Evolutionary conservation across 2,113 vertebrate genomes (phyloP), one percentile per base, ranked within the genome.

Genomic region (Uropsilus gracilis): DNA sequence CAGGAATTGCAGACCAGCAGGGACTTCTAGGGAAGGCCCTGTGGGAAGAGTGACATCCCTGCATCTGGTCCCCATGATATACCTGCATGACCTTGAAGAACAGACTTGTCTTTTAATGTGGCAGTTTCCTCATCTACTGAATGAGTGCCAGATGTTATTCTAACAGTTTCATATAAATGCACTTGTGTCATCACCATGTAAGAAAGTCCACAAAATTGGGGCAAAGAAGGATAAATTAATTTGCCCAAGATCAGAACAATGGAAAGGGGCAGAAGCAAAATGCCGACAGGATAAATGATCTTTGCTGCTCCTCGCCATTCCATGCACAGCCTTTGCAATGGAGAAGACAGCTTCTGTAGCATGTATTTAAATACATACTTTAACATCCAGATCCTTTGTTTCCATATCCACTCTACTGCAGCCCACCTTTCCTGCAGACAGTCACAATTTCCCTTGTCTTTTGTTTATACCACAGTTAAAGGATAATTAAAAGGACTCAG

Each of bases 401-500:
- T 46, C 22, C 69, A 28, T 71, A 46, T 28, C 37, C 34, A 90
- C 39, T 48, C 72, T 50, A 78, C 32, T 46, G 34, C 11, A 77
- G 83, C 7, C 48, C 46, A 39, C 22, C 32, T 34, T 77, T 78
- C 53, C 61, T 53, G 20, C 14, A 85, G 75, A 85, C 93, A 92
- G 82, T 64, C 30, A 77, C 17, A 30, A 39, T 39, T 91, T 90
- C 80, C 24, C 12, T 30, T 71, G 57, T 42, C 20, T 11, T 97
- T 68, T 94, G 71, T 87, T 78, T 55, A 81, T 17, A 50, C 59
- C 26, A 24, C 26, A 68, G 90, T 81, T 66, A 91, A 94, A 93
- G 82, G 13, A 46, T 72, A 85, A 94, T 81, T 80, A 69, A 87
- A 94, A 84, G 28, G 94, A 92, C 57, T 92, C 61, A 69, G 6